A percentile compares a stretch with the other conserved stretches of the same genome.
These are phyloP conservation scores for Mercenaria mercenaria DNA, from an alignment of 1,140 invertebrate genomes.

Conservation along the genomic window DNA sequence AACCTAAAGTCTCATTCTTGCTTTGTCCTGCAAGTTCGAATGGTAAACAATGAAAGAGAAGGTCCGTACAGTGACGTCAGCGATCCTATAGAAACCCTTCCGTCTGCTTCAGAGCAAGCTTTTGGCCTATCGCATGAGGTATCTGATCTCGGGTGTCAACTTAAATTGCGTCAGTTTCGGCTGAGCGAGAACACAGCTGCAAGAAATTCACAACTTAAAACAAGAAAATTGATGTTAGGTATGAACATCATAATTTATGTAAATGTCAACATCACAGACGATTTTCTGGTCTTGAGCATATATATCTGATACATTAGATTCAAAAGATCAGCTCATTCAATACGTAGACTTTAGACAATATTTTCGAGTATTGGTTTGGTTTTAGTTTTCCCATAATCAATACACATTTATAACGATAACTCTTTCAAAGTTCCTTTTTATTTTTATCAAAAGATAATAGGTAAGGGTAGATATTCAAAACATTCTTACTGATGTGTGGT, in stretches of 20 bases:
- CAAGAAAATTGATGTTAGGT: conserved; percentile 32
- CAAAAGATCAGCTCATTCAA: not conserved
- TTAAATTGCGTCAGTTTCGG: not conserved
- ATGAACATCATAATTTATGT: not conserved
- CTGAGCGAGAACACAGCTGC: not conserved
- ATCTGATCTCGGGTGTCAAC: not conserved
- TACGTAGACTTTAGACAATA: not conserved
- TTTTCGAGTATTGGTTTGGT: not conserved
- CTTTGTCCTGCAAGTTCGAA: not conserved
- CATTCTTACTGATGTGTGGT: too few relatives aligned
- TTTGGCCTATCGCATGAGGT: not conserved
- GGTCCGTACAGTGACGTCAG: conserved; percentile 17
- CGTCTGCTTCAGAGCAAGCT: not conserved
- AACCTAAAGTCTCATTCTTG: not conserved
- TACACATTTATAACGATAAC: too few relatives aligned
- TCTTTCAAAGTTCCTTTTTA: too few relatives aligned
- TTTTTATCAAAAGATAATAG: too few relatives aligned
- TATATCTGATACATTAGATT: not conserved
- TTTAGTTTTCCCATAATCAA: too few relatives aligned
- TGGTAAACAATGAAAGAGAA: not conserved
- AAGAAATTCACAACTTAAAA: not conserved
- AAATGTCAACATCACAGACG: too few relatives aligned
- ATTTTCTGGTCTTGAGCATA: too few relatives aligned
- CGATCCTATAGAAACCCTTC: conserved; percentile 10
- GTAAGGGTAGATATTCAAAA: too few relatives aligned